phyloP scores from a whole-genome alignment of 2,113 vertebrate genomes.

The Neoarius graeffei region DNA sequence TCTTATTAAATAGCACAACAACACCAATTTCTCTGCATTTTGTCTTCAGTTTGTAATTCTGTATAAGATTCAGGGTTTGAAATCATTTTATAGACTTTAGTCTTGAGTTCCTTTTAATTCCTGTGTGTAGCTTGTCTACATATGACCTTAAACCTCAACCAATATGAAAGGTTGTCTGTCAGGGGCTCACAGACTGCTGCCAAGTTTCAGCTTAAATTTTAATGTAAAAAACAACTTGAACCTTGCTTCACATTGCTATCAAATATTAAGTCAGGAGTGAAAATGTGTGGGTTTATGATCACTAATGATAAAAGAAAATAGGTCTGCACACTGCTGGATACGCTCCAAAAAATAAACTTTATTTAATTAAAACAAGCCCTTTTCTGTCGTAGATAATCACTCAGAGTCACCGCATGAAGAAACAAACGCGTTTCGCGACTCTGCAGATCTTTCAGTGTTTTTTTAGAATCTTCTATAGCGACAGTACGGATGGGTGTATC shows the following conservation, averaged over 20 bases:
- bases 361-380: too few relatives aligned
- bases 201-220: background rate
- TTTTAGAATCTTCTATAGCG: too few relatives aligned
- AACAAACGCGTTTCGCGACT: too few relatives aligned
- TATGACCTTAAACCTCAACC: background rate
- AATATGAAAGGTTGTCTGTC: background rate
- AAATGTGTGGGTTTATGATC: background rate
- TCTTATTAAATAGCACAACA: background rate
- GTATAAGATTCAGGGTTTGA: background rate
- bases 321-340: too few relatives aligned
- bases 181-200: background rate
- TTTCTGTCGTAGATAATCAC: too few relatives aligned
- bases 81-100: background rate
- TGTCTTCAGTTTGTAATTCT: background rate
- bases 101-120: background rate
- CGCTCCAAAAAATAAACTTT: too few relatives aligned
- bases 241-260: background rate
- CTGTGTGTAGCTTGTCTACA: background rate
- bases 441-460: too few relatives aligned
- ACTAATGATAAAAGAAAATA: too few relatives aligned
- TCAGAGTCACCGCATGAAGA: too few relatives aligned
- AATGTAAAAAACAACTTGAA: too few relatives aligned
- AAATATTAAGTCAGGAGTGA: background rate
- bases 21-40: background rate
- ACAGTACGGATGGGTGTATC: too few relatives aligned